Base-by-base conservation (phyloP, 2,113 vertebrate genomes). In the Apodemus speciosus region DNA sequence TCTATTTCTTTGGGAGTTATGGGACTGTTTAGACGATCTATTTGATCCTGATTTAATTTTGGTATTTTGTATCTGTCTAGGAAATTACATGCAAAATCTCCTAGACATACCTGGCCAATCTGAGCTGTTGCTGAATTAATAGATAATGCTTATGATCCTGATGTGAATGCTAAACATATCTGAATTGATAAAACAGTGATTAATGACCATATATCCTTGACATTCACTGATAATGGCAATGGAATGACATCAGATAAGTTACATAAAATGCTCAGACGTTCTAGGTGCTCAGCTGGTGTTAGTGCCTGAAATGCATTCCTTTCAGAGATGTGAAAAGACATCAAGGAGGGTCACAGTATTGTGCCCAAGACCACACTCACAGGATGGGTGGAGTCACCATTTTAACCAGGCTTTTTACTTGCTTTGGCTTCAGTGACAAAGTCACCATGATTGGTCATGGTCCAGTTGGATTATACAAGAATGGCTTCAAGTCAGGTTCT, bases 61-160 rank as follows among this genome's bases (percentile, higher is more conserved):
- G n/a, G n/a, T n/a, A n/a, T n/a, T n/a, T n/a, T n/a, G n/a, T n/a
- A n/a, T n/a, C n/a, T n/a, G n/a, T n/a, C n/a, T n/a, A n/a, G n/a
- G n/a, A n/a, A n/a, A n/a, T 46, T 46, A 46, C 43, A 46, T 46
- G 6, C 43, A 46, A 46, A 46, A 4, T 46, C 43, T 46, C 6
- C 43, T 46, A 46, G 43, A 4, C 43, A 46, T 46, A 46, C 43
- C 6, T 46, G 43, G 6, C 43, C 43, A 46, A 4, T 46, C 43
- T 4, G 43, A 4, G 43, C 43, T 4, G 43, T 46, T 46, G 43
- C 43, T 46, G 43, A 46, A 46, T 46, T 46, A 46, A 46, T 46
- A 99, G 99, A 99, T 94, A 99, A 99, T 97, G 99, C 99, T 71
- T 99, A 99, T 0, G 99, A 99, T 96, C 99, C 99, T 87, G 99